Conservation (phyloP, 2,888 invertebrate genomes). For the Watsonalla cultraria region DNA sequence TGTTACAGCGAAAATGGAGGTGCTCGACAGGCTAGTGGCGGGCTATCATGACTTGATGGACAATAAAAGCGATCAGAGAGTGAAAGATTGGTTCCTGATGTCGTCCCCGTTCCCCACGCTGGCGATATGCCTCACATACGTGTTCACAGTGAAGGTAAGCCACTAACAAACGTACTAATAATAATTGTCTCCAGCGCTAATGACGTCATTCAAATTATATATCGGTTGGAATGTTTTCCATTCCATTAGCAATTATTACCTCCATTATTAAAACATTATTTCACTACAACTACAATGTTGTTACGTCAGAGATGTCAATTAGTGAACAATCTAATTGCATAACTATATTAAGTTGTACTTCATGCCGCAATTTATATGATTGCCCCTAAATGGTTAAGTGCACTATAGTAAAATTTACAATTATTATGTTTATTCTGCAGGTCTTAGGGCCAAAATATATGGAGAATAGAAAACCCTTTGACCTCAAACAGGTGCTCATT, state of each 20-base stretch:
- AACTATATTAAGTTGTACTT: not conserved
- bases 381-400: not conserved
- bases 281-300: not conserved
- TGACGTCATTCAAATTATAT: conserved; percentile 24
- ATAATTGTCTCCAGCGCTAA: not conserved
- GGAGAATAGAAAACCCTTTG: conserved; percentile 91
- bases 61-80: conserved; percentile 90
- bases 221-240: conserved; percentile 33
- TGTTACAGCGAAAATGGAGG: conserved; percentile 80
- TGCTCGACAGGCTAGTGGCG: conserved; percentile 78
- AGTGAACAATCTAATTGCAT: not conserved
- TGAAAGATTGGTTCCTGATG: conserved; percentile 89
- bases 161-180: not conserved
- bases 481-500: conserved; percentile 85
- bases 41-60: conserved; percentile 89
- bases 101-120: conserved; percentile 89
- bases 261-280: conserved; percentile 4
- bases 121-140: conserved; percentile 85
- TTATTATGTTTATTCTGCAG: conserved; percentile 43
- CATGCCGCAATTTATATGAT: not conserved
- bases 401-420: not conserved
- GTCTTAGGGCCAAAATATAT: conserved; percentile 88
- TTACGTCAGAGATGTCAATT: conserved; percentile 16
- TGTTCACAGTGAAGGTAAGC: conserved; percentile 84
- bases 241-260: conserved; percentile 23